phyloP scores from a whole-genome alignment of 2,113 vertebrate genomes.

The Dipodomys stephensi region DNA sequence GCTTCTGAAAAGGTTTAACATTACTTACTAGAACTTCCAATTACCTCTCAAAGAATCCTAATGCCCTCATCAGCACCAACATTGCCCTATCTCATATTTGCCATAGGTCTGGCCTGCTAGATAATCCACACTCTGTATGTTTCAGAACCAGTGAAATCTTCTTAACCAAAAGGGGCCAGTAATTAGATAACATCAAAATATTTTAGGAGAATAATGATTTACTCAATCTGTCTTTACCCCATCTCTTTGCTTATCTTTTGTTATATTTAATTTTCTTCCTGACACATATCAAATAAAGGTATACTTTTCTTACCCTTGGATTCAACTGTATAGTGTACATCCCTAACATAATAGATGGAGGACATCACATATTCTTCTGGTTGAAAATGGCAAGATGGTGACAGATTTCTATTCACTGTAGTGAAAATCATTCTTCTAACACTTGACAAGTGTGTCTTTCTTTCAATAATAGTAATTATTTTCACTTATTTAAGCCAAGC shows the following conservation, averaged over 20 bases:
- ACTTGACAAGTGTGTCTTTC: constrained; percentile 72
- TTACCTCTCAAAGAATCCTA: neutral
- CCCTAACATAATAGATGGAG: neutral
- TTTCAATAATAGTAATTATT: constrained; percentile 82
- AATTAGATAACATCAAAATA: constrained; percentile 24
- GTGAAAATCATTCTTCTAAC: constrained; percentile 74
- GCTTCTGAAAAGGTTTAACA: constrained; percentile 47
- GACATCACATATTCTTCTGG: constrained; percentile 16
- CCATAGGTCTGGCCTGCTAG: neutral
- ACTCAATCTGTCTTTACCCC: neutral
- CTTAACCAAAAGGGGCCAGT: neutral
- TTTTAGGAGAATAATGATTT: constrained; percentile 37
- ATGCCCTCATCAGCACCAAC: neutral
- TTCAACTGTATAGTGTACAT: neutral
- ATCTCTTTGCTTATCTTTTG: neutral
- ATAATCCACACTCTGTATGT: constrained; percentile 45
- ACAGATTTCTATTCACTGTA: constrained; percentile 64
- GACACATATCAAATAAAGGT: neutral
- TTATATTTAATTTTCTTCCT: neutral
- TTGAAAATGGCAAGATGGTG: constrained; percentile 65
- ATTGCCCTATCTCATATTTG: neutral
- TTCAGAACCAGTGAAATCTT: constrained; percentile 45
- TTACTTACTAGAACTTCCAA: constrained; percentile 21
- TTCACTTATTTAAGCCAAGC: constrained; percentile 83
- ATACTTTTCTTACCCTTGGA: neutral